phyloP scores from a whole-genome alignment of 2,888 invertebrate species.

The Dioctria linearis region DNA sequence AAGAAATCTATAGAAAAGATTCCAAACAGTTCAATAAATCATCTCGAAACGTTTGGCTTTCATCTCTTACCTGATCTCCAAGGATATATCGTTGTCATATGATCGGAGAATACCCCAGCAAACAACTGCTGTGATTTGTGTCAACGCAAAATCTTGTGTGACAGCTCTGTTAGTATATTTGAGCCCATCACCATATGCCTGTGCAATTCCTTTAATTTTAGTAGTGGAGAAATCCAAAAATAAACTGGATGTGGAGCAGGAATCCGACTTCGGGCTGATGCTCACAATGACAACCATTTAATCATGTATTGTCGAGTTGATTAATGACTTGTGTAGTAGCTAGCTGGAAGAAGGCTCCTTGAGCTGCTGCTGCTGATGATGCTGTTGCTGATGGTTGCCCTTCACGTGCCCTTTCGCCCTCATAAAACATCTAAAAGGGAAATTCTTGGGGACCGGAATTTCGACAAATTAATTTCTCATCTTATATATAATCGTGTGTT shows the following conservation, averaged over 20 bases:
- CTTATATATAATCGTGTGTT: conserved; percentile 45
- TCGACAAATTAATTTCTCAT: conserved; percentile 52
- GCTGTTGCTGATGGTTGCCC: conserved; percentile 1
- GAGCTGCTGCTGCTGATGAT: not conserved
- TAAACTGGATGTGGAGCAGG: conserved; percentile 47
- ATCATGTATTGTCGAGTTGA: conserved; percentile 52
- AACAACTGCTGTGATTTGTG: conserved; percentile 47
- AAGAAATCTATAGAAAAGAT: no score
- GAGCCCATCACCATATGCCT: conserved; percentile 34
- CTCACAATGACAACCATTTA: conserved; percentile 53
- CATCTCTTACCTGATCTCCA: conserved; percentile 38
- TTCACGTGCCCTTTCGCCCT: conserved; percentile 38
- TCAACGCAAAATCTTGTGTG: conserved; percentile 47
- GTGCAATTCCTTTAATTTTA: conserved; percentile 31
- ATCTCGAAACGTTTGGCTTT: conserved; percentile 19
- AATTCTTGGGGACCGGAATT: conserved; percentile 34
- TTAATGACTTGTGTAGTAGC: conserved; percentile 47
- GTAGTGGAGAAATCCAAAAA: conserved; percentile 35
- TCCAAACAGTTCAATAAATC: conserved; percentile 4
- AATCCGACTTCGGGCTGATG: conserved; percentile 48
- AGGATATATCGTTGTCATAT: conserved; percentile 43
- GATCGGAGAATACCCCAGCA: not conserved
- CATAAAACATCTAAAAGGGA: conserved; percentile 28
- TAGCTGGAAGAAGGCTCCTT: conserved; percentile 8
- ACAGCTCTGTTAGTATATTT: conserved; percentile 45